Percentiles rank a stretch among this genome's conserved stretches.
phyloP scores from a whole-genome alignment of 2,113 vertebrate genomes.

The Myrmophylax atrothorax region DNA sequence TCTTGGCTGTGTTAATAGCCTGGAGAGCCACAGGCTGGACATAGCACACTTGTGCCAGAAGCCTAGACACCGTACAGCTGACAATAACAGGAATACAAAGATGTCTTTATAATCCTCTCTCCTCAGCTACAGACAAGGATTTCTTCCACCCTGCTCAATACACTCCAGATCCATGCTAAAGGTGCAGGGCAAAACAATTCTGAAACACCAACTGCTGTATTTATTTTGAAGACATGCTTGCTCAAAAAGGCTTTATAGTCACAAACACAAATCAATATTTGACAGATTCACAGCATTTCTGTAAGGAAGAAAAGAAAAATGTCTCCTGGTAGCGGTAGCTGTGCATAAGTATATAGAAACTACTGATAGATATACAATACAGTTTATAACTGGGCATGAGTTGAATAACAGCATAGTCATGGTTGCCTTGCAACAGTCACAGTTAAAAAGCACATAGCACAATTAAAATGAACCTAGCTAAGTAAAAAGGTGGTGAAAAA shows the following conservation, averaged over 20 bases:
- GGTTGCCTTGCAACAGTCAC: background rate
- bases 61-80: background rate
- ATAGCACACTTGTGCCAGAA: background rate
- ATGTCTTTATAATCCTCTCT: background rate
- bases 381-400: background rate
- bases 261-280: background rate
- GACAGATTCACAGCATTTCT: background rate
- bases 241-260: background rate
- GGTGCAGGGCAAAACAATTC: background rate
- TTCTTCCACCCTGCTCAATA: background rate
- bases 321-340: background rate
- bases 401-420: background rate
- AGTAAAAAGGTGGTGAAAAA: fast-evolving
- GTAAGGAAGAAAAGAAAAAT: background rate
- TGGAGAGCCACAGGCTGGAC: background rate
- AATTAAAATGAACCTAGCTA: background rate
- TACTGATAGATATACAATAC: background rate
- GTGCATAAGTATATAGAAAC: background rate
- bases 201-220: background rate
- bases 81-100: background rate
- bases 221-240: background rate
- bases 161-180: background rate
- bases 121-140: background rate
- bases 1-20: background rate
- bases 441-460: background rate